These are phyloP conservation scores for Lycodopsis pacificus DNA, from an alignment of 2,797 vertebrate genomes.

Conservation along the genomic window DNA sequence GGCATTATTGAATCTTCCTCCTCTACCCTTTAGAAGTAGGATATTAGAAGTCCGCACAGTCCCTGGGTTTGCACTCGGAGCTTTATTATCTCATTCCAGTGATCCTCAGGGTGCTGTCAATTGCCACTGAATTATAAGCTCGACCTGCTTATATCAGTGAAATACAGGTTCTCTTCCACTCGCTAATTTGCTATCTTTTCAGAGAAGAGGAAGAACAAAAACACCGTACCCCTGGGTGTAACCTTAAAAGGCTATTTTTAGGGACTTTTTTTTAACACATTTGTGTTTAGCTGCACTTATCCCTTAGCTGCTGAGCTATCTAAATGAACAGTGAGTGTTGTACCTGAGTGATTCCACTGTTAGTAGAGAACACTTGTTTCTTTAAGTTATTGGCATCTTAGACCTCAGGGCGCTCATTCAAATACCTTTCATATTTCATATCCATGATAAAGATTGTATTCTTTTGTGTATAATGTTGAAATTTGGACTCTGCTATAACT, in stretches of 20 bases:
- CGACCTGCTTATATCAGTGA: conserved; percentile 52
- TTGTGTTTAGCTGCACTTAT: conserved; percentile 46
- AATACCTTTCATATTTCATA: conserved; percentile 8
- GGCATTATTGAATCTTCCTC: conserved; percentile 37
- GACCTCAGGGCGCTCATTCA: not conserved
- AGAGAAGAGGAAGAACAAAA: conserved; percentile 8
- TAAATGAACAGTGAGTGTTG: conserved; percentile 37
- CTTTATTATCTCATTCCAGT: conserved; percentile 67
- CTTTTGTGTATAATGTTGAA: not conserved
- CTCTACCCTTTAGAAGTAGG: conserved; percentile 19
- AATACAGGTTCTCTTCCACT: conserved; percentile 39
- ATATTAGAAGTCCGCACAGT: conserved; percentile 49
- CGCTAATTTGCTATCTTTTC: conserved; percentile 45
- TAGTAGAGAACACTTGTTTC: conserved; percentile 10
- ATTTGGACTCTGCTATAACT: not conserved
- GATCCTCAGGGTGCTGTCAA: conserved; percentile 65
- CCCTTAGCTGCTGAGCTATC: conserved; percentile 22
- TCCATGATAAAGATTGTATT: not conserved
- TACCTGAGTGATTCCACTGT: conserved; percentile 1
- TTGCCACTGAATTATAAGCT: conserved; percentile 62
- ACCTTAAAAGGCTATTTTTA: conserved; percentile 37
- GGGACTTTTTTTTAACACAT: conserved; percentile 43
- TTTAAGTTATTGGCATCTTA: conserved; percentile 16
- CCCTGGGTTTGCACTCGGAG: conserved; percentile 37
- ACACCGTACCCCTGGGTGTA: conserved; percentile 12